phyloP scores from a whole-genome alignment of 2,113 vertebrate species.

The Isurus oxyrinchus region DNA sequence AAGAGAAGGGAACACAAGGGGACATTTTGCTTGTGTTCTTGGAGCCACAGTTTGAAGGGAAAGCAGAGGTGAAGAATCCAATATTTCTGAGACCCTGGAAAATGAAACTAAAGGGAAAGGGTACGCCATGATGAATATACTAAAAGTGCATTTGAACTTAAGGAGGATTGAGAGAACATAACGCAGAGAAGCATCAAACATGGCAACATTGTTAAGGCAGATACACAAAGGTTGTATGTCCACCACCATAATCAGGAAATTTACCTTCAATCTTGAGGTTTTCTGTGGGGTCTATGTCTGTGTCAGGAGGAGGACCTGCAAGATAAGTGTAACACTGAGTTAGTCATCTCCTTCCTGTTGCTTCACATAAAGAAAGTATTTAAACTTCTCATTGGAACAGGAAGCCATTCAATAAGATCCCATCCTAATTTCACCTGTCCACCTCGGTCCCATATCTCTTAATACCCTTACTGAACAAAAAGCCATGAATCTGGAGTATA shows the following conservation, averaged over 20 bases:
- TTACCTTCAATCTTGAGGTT: constrained; percentile 41
- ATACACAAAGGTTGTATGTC: not conserved
- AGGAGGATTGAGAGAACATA: not conserved
- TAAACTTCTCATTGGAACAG: not conserved
- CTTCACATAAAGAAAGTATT: not conserved
- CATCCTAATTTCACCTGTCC: not conserved
- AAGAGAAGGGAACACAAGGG: not conserved
- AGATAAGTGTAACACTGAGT: not conserved
- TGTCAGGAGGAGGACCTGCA: constrained; percentile 30
- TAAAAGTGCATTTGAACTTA: not conserved
- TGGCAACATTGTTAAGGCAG: not conserved
- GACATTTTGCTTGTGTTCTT: not conserved
- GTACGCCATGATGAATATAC: not conserved
- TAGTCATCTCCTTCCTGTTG: not conserved
- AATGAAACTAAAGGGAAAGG: not conserved
- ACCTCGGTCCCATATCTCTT: not conserved
- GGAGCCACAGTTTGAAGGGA: not conserved
- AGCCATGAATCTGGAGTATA: not conserved
- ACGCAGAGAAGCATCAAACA: not conserved
- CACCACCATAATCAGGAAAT: not conserved
- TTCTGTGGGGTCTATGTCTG: constrained; percentile 17
- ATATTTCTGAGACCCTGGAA: not conserved
- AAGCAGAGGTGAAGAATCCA: not conserved
- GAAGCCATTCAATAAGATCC: not conserved
- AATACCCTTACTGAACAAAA: not conserved